Base-by-base conservation (phyloP, 2,797 vertebrate genomes). In the Carapus acus region DNA sequence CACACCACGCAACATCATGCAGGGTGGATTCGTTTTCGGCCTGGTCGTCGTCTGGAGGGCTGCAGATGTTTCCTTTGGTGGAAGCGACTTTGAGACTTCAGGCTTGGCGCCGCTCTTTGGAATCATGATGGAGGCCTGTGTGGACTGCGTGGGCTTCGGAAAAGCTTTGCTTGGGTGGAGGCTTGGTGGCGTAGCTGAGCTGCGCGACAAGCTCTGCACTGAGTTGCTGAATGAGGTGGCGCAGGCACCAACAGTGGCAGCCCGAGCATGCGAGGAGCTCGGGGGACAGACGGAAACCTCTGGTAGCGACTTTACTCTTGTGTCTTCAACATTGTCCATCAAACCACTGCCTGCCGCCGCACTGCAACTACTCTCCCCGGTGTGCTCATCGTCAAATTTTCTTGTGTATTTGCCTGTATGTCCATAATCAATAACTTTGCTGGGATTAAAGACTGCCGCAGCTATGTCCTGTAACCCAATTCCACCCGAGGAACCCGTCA, bases 381-480 rank as follows among this genome's bases (percentile, higher is more conserved):
- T 6, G 17, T 67, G 54, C 1, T 82, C 54, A 41, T 90, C 87
- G 0, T 80, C 77, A 67, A 84, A 82, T 13, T 78, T 85, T 0
- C 44, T 75, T 9, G 50, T 54, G 12, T 90, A 95, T 75, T 93
- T 96, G 34, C 92, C 90, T 7, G 87, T 90, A 56, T 98, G 94
- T 74, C 93, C 92, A 41, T 97, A 97, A 65, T 98, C 94, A 44
- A 98, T 95, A 12, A 98, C 92, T 75, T 93, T 93, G 65, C 90
- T 83, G 18, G 87, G 86, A 49, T 91, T 88, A 37, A 86, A 64
- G 12, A 76, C 15, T 13, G 83, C 29, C 1, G 76, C 34, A 5
- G 71, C 15, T 0, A 43, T 15, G 15, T 54, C 54, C 19, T 1
- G 0, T n/a, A 46, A 38, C 2, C 3, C 46, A 22, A 14, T 14